Evolutionary conservation across 2,113 vertebrate genomes (phyloP), one percentile per base, ranked within the genome.

Genomic region (Calypte anna): DNA sequence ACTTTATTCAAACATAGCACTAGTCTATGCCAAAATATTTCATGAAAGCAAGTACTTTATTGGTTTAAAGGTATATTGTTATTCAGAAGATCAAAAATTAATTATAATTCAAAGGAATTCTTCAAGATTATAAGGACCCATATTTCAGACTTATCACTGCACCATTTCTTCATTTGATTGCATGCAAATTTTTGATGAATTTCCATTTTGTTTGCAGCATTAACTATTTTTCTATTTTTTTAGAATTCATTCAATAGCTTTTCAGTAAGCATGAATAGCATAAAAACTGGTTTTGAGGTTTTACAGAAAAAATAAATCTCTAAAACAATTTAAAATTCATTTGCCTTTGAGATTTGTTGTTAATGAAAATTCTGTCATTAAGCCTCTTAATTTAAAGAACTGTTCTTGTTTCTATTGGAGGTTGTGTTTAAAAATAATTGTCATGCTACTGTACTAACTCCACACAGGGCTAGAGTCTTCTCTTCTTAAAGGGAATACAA

Each of bases 291-390:
- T 88, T 95, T 82, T 80, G 79, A 88, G 55, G 33, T 82, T 93
- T 93, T 91, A 74, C 9, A 87, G 67, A 63, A 66, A 91, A 92
- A 94, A 82, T 79, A 90, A 94, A 51, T 11, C 18, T 48, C 67
- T 88, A 67, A 85, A 89, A 95, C 76, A 76, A 89, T 80, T 68
- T 80, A 66, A 92, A 88, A 87, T 72, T 70, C 30, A 73, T 90
- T 87, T 91, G 33, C 55, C 57, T 94, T 94, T 88, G 75, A 94
- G 82, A 91, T 31, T 79, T 74, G 38, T 48, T 30, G 40, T 90
- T 95, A 91, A 93, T 94, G 67, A 91, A 97, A 95, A 86, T 80
- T 91, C 64, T 86, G 33, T 62, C 85, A 91, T 74, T 91, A 94
- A 94, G 25, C 30, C 43, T 83, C 51, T 94, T 85, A 89, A 84